A percentile compares a stretch with the other conserved stretches of the same genome.
These are phyloP conservation scores for Anas platyrhynchos DNA, from an alignment of 2,113 vertebrate genomes.

Conservation along the genomic window DNA sequence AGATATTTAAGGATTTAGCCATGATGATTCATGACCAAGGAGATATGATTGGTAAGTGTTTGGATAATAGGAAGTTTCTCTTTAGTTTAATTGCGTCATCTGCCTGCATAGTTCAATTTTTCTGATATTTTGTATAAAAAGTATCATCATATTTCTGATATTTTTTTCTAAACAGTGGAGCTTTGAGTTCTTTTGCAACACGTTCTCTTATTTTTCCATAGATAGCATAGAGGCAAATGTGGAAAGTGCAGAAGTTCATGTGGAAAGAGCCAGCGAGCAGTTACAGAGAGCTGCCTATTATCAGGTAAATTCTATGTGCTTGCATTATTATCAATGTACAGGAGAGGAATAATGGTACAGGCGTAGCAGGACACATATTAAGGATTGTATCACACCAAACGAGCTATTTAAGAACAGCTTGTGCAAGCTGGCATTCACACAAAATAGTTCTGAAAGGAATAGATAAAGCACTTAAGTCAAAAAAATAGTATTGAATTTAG, in stretches of 20 bases:
- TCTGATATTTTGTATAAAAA: neutral
- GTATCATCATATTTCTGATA: neutral
- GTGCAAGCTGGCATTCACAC: neutral
- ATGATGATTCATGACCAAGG: constrained; percentile 99
- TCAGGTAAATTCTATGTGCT: constrained; percentile 82
- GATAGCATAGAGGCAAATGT: constrained; percentile 98
- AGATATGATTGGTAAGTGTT: constrained; percentile 92
- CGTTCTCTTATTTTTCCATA: constrained; percentile 62
- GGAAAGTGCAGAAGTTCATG: constrained; percentile 94
- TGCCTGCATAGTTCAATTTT: neutral
- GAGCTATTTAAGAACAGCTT: neutral
- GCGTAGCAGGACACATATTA: neutral
- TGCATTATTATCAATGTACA: neutral
- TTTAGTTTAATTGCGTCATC: neutral
- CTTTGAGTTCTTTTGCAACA: neutral
- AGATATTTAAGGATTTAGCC: constrained; percentile 98
- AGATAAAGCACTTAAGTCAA: neutral
- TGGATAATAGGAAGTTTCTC: neutral
- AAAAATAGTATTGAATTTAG: neutral
- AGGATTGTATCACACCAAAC: neutral
- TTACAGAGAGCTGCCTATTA: constrained; percentile 92
- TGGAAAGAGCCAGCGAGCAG: constrained; percentile 91
- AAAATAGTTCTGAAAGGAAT: neutral
- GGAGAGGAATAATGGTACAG: neutral
- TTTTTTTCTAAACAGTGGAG: neutral